Conservation (phyloP, 2,888 invertebrate genomes). For the Drosophila hamatofila region DNA sequence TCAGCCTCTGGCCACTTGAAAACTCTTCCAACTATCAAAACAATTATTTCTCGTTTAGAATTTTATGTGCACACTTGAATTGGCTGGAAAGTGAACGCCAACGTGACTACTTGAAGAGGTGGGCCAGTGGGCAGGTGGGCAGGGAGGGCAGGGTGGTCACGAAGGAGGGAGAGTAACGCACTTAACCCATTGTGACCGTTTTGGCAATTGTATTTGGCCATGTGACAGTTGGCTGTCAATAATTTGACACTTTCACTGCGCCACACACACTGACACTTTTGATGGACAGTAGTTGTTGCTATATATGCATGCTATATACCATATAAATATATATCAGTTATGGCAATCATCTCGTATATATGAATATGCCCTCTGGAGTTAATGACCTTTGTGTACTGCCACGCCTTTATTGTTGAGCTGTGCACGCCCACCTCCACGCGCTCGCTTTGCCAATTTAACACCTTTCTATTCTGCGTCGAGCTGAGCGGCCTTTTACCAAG, state of each 20-base stretch:
- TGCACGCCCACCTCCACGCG: conserved; percentile 40
- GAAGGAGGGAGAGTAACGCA: neutral
- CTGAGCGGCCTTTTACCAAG: conserved; percentile 59
- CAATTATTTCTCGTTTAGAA: conserved; percentile 30
- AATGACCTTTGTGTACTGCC: conserved; percentile 63
- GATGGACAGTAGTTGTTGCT: conserved; percentile 44
- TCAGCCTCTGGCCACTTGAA: conserved; percentile 22
- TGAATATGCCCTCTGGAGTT: conserved; percentile 41
- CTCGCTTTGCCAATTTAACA: conserved; percentile 73
- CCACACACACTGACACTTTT: conserved; percentile 6
- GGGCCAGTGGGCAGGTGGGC: neutral
- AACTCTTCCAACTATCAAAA: conserved; percentile 37
- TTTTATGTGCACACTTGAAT: conserved; percentile 34
- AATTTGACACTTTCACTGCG: conserved; percentile 68
- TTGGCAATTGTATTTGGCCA: conserved; percentile 19
- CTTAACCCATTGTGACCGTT: conserved; percentile 57
- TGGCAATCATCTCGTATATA: conserved; percentile 10
- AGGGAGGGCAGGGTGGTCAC: neutral
- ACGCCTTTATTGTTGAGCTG: conserved; percentile 19
- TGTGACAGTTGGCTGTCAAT: conserved; percentile 54
- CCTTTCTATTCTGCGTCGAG: conserved; percentile 72
- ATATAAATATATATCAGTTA: neutral
- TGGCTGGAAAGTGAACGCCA: conserved; percentile 44
- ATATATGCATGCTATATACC: neutral
- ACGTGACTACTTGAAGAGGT: conserved; percentile 11